phyloP scores from a whole-genome alignment of 2,888 invertebrate genomes.

The Eristalis pertinax region DNA sequence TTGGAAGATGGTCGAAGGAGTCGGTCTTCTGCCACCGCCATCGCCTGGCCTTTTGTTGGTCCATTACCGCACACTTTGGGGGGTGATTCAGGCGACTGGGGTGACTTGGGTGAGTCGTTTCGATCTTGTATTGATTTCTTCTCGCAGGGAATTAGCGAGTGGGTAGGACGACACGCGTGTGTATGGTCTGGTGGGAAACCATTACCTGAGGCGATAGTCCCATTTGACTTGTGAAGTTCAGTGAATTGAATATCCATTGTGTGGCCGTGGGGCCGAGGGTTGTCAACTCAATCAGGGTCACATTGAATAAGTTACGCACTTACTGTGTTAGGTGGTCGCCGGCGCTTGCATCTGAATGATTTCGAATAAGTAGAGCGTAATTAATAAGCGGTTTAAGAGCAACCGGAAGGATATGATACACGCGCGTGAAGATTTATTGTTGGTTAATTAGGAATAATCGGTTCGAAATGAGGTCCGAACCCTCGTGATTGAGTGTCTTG shows the following conservation, averaged over 20 bases:
- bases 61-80: constrained; percentile 54
- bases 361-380: constrained; percentile 58
- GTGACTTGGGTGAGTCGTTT: constrained; percentile 7
- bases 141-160: constrained; percentile 51
- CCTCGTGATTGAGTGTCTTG: background rate
- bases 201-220: constrained; percentile 62
- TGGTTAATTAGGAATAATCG: constrained; percentile 34
- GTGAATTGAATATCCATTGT: constrained; percentile 50
- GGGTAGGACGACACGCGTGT: constrained; percentile 24
- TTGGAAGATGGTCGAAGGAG: constrained; percentile 65
- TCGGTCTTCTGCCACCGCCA: constrained; percentile 38
- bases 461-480: background rate
- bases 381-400: constrained; percentile 64
- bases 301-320: constrained; percentile 46
- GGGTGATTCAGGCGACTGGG: constrained; percentile 15
- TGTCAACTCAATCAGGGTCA: constrained; percentile 22
- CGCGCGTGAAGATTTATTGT: constrained; percentile 53
- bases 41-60: constrained; percentile 17
- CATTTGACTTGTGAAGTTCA: constrained; percentile 56
- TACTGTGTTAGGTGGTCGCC: constrained; percentile 26
- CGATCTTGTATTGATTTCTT: constrained; percentile 60
- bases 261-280: constrained; percentile 24
- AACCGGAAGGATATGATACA: constrained; percentile 56
- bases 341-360: constrained; percentile 55
- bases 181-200: constrained; percentile 40